phyloP scores from a whole-genome alignment of 2,888 invertebrate genomes.

The Tipula confusa region DNA sequence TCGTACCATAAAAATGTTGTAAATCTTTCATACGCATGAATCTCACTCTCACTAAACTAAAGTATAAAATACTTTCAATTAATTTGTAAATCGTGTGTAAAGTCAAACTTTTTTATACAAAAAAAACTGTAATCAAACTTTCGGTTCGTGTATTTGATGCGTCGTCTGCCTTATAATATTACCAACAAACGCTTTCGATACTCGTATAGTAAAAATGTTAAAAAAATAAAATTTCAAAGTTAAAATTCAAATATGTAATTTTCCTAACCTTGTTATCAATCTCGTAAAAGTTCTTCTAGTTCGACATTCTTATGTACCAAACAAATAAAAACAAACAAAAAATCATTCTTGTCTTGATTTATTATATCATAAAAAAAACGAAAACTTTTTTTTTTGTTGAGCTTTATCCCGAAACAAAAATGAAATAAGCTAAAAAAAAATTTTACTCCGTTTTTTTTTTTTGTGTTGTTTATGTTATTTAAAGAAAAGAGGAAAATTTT shows the following conservation, averaged over 20 bases:
- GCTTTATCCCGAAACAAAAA: constrained; percentile 1
- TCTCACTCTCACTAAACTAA: not conserved
- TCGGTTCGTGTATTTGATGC: not conserved
- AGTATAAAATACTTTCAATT: not conserved
- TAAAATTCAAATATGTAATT: not conserved
- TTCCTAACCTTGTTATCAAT: not conserved
- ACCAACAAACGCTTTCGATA: not conserved
- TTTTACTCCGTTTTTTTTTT: not conserved
- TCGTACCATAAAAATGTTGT: not conserved
- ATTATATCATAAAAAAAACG: not conserved
- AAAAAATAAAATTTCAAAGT: not conserved
- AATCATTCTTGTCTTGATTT: not conserved
- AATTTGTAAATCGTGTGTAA: not conserved
- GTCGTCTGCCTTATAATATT: not conserved
- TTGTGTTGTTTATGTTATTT: not conserved
- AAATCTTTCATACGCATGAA: no score
- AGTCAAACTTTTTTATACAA: not conserved
- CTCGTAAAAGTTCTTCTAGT: not conserved
- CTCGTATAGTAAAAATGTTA: not conserved
- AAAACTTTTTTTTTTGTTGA: not conserved
- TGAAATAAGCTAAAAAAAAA: not conserved
- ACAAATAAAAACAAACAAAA: not conserved
- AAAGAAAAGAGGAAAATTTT: not conserved
- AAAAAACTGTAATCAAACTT: not conserved
- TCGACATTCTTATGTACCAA: not conserved